Base-by-base conservation (phyloP, 2,888 invertebrate species). In the Alsophila aescularia region DNA sequence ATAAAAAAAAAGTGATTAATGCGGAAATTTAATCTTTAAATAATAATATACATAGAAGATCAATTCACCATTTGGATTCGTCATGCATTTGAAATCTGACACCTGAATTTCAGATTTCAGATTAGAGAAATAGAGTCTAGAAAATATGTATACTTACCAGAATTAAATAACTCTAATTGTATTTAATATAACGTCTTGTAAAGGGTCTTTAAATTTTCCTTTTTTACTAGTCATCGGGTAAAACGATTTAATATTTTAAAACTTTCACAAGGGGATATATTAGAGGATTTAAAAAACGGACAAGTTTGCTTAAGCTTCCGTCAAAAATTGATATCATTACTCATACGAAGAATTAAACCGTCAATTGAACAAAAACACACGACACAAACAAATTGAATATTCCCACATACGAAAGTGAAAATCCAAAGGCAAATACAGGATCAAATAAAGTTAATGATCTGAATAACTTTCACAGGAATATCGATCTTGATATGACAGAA, bases 391-490 rank as follows among this genome's bases (percentile, higher is more conserved):
- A 91, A 91, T 91, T 90, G 85, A 80, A 83, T 85, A 87, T 88
- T 87, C 90, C 90, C 90, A 88, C 90, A 90, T 82, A 73, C 75
- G 81, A 83, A 90, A 87, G 91, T 89, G 91, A 90, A 90, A 90
- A 91, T 90, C 85, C 83, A 78, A 84, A 81, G 79, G 83, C 80
- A 90, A 91, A 90, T 83, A 90, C 69, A 64, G 83, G 83, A 85
- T 85, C 81, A 77, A 70, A 69, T 65, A 76, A 86, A 77, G 88
- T 82, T 81, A 88, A 90, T 88, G 85, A 88, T 83, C 63, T 62
- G 62, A 42, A 41, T 54, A 34, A 32, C 50, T 1, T 36, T 35
- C 51, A 64, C 50, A 59, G 66, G 10, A 80, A 75, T 70, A 52
- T 64, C 57, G 48, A 63, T 67, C 65, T 68, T 83, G 75, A 61